Evolutionary conservation across 2,888 invertebrate genomes (phyloP), one percentile per base, ranked within the genome.

Genomic region (Euphydryas editha): DNA sequence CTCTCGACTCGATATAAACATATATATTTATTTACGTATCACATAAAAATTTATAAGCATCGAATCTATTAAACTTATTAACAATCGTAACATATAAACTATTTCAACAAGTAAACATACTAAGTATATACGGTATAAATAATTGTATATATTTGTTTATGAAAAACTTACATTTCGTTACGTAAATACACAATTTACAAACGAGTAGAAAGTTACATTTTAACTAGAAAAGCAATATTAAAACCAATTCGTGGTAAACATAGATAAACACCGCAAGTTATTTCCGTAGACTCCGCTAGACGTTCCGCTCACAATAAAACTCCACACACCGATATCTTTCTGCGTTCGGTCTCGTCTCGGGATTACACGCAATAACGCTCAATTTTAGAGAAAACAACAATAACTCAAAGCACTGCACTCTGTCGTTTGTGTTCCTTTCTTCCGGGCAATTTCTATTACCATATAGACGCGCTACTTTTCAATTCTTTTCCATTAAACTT

Each of bases 401-500:
- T 91, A 92, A 90, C 86, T 92, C 87, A 90, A 86, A 88, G 88
- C 86, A 80, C 78, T 88, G 88, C 86, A 88, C 90, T 88, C 84
- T 82, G 88, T 86, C 88, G 87, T 86, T 87, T 88, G 84, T 88
- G 86, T 87, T 91, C 86, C 87, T 90, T 91, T 91, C 92, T 92
- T 90, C 90, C 91, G 85, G 90, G 87, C 91, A 90, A 92, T 92
- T 91, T 92, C 88, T 91, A 92, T 92, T 92, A 92, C 91, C 92
- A 92, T 92, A 92, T 92, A 92, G 92, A 92, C 88, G 86, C 86
- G 91, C 90, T 90, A 90, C 90, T 92, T 92, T 92, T 92, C 92
- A 92, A 92, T 92, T 92, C 92, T 92, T 92, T 92, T 92, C 92
- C 91, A 92, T 92, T 92, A 92, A 92, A 92, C 86, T 92, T 89